phyloP scores from a whole-genome alignment of 2,113 vertebrate species.

The Coracopsis vasa region DNA sequence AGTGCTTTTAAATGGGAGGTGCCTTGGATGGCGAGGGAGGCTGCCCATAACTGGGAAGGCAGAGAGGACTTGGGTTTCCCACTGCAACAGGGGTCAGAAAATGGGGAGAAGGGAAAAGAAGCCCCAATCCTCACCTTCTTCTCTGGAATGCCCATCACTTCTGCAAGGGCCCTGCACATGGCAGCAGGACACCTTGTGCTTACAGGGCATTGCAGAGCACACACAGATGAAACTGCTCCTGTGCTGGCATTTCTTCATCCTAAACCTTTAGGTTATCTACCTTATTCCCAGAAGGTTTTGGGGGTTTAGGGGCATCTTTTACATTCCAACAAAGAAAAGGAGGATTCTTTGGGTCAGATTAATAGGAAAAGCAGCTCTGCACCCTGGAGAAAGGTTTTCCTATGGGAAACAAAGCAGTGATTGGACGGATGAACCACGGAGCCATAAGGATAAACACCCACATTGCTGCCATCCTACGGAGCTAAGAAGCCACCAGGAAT shows the following conservation, averaged over 20 bases:
- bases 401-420: neutral
- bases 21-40: accelerated
- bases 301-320: neutral
- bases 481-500: neutral
- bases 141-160: neutral
- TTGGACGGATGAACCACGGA: neutral
- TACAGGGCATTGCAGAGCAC: neutral
- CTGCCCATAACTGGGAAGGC: accelerated
- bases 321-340: neutral
- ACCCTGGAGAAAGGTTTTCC: neutral
- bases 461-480: accelerated
- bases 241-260: neutral
- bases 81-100: neutral
- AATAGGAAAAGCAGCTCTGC: neutral
- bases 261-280: neutral
- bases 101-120: neutral
- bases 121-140: neutral
- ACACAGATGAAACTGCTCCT: neutral
- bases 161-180: neutral
- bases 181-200: neutral
- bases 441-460: neutral
- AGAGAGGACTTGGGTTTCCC: neutral
- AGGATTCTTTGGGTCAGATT: neutral
- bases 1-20: neutral
- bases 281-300: neutral